Evolutionary conservation across 2,888 invertebrate genomes (phyloP).

Genomic region (Leucoptera coffeella): DNA sequence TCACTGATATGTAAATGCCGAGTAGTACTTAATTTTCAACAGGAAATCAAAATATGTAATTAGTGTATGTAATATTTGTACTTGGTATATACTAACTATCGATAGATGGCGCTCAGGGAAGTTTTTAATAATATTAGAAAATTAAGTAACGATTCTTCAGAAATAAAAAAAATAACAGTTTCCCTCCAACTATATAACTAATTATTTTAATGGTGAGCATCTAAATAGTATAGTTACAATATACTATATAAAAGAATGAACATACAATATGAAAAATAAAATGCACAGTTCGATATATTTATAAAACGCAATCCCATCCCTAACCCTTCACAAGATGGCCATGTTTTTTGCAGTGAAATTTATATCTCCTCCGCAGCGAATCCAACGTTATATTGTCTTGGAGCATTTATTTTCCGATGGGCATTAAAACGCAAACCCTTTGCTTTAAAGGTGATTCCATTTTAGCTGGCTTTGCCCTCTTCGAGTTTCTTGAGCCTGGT

Average conservation of each 20-base stretch:
- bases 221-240: too few relatives aligned
- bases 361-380: constrained; percentile 45
- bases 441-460: constrained; percentile 44
- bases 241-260: constrained; percentile 8
- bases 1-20: too few relatives aligned
- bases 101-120: too few relatives aligned
- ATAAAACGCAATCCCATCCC: constrained; percentile 5
- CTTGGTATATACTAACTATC: too few relatives aligned
- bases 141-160: too few relatives aligned
- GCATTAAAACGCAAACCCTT: constrained; percentile 50
- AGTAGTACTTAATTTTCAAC: too few relatives aligned
- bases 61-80: too few relatives aligned
- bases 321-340: constrained; percentile 16
- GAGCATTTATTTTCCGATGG: constrained; percentile 48
- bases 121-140: too few relatives aligned
- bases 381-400: constrained; percentile 51
- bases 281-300: constrained; percentile 3
- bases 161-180: too few relatives aligned
- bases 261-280: background rate
- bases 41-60: too few relatives aligned
- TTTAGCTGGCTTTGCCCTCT: constrained; percentile 52
- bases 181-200: too few relatives aligned
- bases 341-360: constrained; percentile 50
- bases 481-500: constrained; percentile 14
- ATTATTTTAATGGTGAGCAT: too few relatives aligned